Percentiles rank a stretch among this genome's conserved stretches.
Evolutionary conservation across 2,888 invertebrate genomes (phyloP).

Genomic region (Polia nebulosa): DNA sequence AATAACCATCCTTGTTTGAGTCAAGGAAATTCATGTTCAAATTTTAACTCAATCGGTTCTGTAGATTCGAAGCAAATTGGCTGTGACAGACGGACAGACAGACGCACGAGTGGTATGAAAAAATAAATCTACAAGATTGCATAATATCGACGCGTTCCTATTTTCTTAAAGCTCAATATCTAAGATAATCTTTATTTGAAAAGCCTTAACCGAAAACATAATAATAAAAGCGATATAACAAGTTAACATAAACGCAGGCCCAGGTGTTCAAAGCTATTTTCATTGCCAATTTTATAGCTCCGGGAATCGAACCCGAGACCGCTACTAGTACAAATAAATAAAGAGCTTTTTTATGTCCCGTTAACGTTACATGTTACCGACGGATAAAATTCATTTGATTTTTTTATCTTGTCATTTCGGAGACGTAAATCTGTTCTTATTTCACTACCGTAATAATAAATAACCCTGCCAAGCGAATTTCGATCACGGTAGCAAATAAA

Average conservation of each 20-base stretch:
- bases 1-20: too few species aligned
- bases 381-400: slow-evolving; percentile 42
- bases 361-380: slow-evolving; percentile 39
- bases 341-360: slow-evolving; percentile 47
- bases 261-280: slow-evolving; percentile 72
- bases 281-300: slow-evolving; percentile 68
- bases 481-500: too few species aligned
- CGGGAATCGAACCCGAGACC: slow-evolving; percentile 67
- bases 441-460: too few species aligned
- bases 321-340: slow-evolving; percentile 68
- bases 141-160: not conserved
- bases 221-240: slow-evolving; percentile 51
- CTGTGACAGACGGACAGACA: too few species aligned
- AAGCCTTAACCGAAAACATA: slow-evolving; percentile 29
- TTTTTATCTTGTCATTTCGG: slow-evolving; percentile 30
- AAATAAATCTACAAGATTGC: not conserved
- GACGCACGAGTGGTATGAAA: too few species aligned
- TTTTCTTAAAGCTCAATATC: not conserved
- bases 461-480: too few species aligned
- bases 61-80: too few species aligned
- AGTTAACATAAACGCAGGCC: slow-evolving; percentile 43
- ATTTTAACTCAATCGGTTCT: too few species aligned
- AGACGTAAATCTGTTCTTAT: not conserved
- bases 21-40: too few species aligned
- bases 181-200: slow-evolving; percentile 25